Base-by-base conservation (phyloP, 2,888 invertebrate species). In the Drosophila mayaguana region DNA sequence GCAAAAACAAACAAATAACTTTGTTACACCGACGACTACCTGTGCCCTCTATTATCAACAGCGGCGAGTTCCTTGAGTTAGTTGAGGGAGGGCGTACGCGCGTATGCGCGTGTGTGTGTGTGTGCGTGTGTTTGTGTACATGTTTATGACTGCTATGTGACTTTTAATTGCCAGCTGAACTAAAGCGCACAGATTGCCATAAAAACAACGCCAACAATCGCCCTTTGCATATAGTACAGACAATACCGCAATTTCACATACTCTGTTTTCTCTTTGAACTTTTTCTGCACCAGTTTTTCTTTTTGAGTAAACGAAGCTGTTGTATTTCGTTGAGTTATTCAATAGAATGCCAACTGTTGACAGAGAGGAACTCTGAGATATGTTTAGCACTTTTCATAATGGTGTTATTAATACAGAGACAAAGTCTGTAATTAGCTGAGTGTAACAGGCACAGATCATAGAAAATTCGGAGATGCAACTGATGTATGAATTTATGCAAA, bases 101-200 rank as follows among this genome's bases (percentile, higher is more conserved):
- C 16, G 16, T 36, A 5, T 16, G 51, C 1, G 43, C 6, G 22
- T 22, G 11, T 32, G 7, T 7, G 14, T 20, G 20, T 6, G 20
- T 18, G 11, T 9, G 20, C 20, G 42, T 43, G 42, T 43, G 20
- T 22, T 22, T 22, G 20, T 9, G 46, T n/a, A 61, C 50, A 72
- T 86, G 81, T 86, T 86, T 86, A 86, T 84, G 83, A 75, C 81
- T 81, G 77, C 81, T 73, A 67, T 86, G 83, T 80, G 83, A 78
- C 86, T 84, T 84, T 83, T 84, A 84, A 84, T 84, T 84, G 83
- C 83, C 64, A 16, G 75, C 75, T 83, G 71, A 81, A 79, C 72
- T 57, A 68, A 78, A 72, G 73, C 65, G 69, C 56, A 66, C 69
- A 61, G 80, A 71, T 71, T 38, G 68, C 82, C 65, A 81, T 72